Conservation (phyloP, 2,113 vertebrate genomes). For the Rhynchomys soricoides region DNA sequence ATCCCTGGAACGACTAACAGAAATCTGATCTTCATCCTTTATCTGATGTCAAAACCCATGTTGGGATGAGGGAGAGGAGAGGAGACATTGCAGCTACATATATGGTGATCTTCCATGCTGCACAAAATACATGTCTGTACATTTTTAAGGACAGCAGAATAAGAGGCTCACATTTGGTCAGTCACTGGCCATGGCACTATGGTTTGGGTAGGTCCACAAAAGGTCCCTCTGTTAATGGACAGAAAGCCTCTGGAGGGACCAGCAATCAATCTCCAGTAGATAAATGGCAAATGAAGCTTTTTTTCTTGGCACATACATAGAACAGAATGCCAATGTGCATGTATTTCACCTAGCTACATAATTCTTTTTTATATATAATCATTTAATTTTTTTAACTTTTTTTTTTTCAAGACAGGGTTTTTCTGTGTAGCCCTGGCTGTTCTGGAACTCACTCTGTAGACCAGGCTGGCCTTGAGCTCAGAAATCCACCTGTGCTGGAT, state of each 20-base stretch:
- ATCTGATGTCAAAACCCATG: not conserved
- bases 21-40: conserved; percentile 27
- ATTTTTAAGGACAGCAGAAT: not conserved
- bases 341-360: not conserved
- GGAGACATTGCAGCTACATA: not conserved
- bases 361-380: too few relatives aligned
- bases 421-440: too few relatives aligned
- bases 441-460: too few relatives aligned
- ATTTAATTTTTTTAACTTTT: too few relatives aligned
- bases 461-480: too few relatives aligned
- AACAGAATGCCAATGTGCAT: not conserved
- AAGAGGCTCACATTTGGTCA: not conserved
- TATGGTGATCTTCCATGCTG: not conserved
- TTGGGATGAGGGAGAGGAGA: not conserved
- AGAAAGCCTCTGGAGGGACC: not conserved
- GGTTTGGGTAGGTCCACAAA: not conserved
- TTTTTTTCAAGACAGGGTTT: too few relatives aligned
- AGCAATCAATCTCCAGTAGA: not conserved
- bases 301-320: not conserved
- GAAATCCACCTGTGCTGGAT: too few relatives aligned
- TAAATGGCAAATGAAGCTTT: not conserved
- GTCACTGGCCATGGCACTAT: not conserved
- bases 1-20: not conserved
- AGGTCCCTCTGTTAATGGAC: not conserved
- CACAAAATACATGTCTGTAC: not conserved